These are phyloP conservation scores for Hoplostethus atlanticus DNA, from an alignment of 2,797 vertebrate species.

Conservation along the genomic window DNA sequence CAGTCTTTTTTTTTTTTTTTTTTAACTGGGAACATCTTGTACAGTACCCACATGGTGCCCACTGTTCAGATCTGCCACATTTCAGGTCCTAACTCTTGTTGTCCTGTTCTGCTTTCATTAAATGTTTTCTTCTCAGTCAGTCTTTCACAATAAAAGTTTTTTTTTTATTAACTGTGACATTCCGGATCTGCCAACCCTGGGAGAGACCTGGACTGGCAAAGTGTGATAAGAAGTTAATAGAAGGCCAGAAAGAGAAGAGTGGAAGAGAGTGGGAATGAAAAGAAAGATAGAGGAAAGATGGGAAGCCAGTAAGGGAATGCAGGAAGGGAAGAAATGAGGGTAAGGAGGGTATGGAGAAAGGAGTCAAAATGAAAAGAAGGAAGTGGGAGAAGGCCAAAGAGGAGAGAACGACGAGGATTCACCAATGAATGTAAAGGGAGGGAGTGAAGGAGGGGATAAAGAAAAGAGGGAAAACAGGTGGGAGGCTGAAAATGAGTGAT, in stretches of 20 bases:
- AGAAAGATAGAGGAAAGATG: neutral
- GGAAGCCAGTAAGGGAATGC: neutral
- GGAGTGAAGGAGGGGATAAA: neutral
- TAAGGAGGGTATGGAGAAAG: no score
- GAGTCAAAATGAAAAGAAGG: no score
- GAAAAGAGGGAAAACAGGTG: neutral
- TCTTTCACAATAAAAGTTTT: neutral
- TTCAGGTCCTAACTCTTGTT: neutral
- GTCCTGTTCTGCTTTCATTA: neutral
- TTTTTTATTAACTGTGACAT: neutral
- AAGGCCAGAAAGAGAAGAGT: neutral
- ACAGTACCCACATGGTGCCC: neutral
- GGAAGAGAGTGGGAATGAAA: neutral
- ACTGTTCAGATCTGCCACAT: neutral
- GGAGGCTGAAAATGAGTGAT: neutral
- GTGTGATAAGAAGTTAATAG: neutral
- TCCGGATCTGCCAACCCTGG: neutral
- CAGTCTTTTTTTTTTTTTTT: no score
- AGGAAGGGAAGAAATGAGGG: neutral
- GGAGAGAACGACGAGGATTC: no score
- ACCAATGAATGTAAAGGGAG: neutral
- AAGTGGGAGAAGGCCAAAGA: no score
- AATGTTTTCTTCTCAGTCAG: neutral
- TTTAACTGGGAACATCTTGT: neutral
- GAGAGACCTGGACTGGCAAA: neutral